phyloP scores from a whole-genome alignment of 1,140 invertebrate species.

The Hypothenemus hampei region DNA sequence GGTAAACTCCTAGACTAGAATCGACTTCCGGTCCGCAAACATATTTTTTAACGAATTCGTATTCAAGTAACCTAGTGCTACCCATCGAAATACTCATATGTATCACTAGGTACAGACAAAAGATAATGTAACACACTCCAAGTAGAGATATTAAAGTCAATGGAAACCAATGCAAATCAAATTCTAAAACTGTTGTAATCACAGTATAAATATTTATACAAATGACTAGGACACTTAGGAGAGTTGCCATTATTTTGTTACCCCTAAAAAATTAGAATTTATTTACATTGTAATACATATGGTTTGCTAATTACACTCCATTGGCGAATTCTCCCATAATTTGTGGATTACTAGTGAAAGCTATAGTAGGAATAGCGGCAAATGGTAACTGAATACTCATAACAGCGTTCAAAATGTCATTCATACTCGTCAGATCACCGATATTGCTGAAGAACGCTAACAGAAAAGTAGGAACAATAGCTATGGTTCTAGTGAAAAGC shows the following conservation, averaged over 20 bases:
- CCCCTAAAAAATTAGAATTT: constrained; percentile 46
- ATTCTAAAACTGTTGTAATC: constrained; percentile 53
- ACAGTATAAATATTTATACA: constrained; percentile 81
- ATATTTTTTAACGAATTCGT: constrained; percentile 38
- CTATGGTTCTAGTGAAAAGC: constrained; percentile 78
- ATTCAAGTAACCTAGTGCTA: constrained; percentile 43
- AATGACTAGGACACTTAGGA: constrained; percentile 68
- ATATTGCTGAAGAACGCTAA: constrained; percentile 73
- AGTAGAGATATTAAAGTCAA: constrained; percentile 55
- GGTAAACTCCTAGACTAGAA: constrained; percentile 1
- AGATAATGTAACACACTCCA: constrained; percentile 61
- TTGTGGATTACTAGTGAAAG: constrained; percentile 74
- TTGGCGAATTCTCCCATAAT: constrained; percentile 86
- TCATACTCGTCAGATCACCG: constrained; percentile 76
- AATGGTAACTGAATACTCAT: constrained; percentile 85
- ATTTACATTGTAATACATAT: not conserved
- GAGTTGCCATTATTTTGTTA: constrained; percentile 63
- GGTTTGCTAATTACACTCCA: constrained; percentile 53
- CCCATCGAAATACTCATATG: constrained; percentile 69
- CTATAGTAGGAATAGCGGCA: constrained; percentile 81
- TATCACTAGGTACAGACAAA: constrained; percentile 66
- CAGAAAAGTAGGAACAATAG: constrained; percentile 83
- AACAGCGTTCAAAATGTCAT: constrained; percentile 84
- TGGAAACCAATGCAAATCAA: constrained; percentile 48
- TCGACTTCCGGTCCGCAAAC: constrained; percentile 31